Base-by-base conservation (phyloP, 2,113 vertebrate species). In the Vanacampus margaritifer region DNA sequence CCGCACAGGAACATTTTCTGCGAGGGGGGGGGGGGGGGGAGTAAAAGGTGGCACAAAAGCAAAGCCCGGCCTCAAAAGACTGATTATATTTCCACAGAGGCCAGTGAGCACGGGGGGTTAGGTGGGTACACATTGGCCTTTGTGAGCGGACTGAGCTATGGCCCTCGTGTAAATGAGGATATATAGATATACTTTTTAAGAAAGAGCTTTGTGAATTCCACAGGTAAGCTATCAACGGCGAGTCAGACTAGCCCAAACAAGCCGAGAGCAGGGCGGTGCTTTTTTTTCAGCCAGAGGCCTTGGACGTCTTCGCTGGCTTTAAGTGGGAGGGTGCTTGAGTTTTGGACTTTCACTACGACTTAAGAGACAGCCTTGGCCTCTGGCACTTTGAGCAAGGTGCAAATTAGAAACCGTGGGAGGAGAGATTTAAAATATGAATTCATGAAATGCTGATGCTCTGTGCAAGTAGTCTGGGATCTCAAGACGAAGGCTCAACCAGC, bases 141-240 rank as follows among this genome's bases (percentile, higher is more conserved):
- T 91, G 88, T 91, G 65, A 81, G 86, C 0, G 14, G 71, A 83
- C 62, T 77, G 85, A 74, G 82, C 87, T 82, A 87, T 69, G 78
- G 79, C 68, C 63, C 19, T 17, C 16, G 79, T 77, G 87, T 88
- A 81, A 89, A 87, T 84, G 84, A 72, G 81, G 83, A 85, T 83
- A 84, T 84, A 62, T 62, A 37, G 23, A 87, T 84, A 86, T 84
- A n/a, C n/a, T n/a, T n/a, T 60, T 5, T 23, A 16, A 6, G 13
- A 89, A 88, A 86, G 88, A 86, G 89, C 81, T 79, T 89, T 86
- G 85, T 89, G 84, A 93, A 95, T 94, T 94, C 92, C 92, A 90
- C 83, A 92, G 87, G 86, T 90, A 92, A 91, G 91, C 87, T 87
- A 91, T 93, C 92, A 92, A 81, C 81, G 84, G 79, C 14, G 75